phyloP scores from a whole-genome alignment of 1,140 invertebrate species.

The Sarcophaga bullata region DNA sequence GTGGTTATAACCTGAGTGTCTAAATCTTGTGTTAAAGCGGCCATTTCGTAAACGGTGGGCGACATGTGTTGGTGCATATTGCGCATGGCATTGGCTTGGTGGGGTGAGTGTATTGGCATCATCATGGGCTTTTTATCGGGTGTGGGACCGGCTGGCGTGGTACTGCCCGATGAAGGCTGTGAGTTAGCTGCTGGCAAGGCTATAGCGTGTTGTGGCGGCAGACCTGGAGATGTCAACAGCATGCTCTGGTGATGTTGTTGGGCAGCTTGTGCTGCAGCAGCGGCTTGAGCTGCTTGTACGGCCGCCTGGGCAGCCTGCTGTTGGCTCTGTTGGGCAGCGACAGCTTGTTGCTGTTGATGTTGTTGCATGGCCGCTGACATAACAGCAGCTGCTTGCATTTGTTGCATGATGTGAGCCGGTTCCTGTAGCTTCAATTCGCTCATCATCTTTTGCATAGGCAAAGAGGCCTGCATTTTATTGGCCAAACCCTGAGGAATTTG shows the following conservation, averaged over 20 bases:
- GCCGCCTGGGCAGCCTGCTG: slow-evolving; percentile 67
- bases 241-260: slow-evolving; percentile 69
- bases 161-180: slow-evolving; percentile 52
- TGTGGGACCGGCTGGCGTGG: slow-evolving; percentile 59
- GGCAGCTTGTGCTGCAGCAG: slow-evolving; percentile 68
- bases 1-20: slow-evolving; percentile 97
- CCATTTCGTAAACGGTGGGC: slow-evolving; percentile 94
- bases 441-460: slow-evolving; percentile 80
- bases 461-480: slow-evolving; percentile 73
- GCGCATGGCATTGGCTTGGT: slow-evolving; percentile 71
- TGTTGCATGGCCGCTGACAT: slow-evolving; percentile 68
- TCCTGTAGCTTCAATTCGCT: slow-evolving; percentile 76
- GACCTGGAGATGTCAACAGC: slow-evolving; percentile 72
- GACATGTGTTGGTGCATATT: slow-evolving; percentile 82
- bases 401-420: slow-evolving; percentile 77
- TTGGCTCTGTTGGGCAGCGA: slow-evolving; percentile 67
- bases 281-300: slow-evolving; percentile 66
- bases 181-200: slow-evolving; percentile 64
- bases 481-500: slow-evolving; percentile 77
- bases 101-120: slow-evolving; percentile 62
- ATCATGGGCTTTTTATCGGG: slow-evolving; percentile 69
- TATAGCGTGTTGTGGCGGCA: slow-evolving; percentile 74
- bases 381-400: slow-evolving; percentile 70
- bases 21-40: slow-evolving; percentile 93
- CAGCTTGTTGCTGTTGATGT: slow-evolving; percentile 70